Evolutionary conservation across 2,797 vertebrate genomes (phyloP).

Genomic region (Lemur catta): DNA sequence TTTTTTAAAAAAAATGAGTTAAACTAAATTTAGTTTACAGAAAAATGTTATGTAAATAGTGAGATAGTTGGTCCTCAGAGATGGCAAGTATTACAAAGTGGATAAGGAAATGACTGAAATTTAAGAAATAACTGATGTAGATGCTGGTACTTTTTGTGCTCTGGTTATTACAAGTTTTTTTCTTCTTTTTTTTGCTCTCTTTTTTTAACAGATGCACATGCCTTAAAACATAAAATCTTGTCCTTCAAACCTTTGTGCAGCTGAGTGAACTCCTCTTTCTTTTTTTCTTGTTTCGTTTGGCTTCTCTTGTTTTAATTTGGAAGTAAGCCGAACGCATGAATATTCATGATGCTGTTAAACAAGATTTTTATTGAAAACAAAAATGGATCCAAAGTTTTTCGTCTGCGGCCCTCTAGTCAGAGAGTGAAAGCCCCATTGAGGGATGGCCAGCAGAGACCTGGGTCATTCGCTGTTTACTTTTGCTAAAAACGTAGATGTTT

Average conservation of each 20-base stretch:
- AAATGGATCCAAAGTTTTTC: slow-evolving; percentile 74
- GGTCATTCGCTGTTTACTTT: not conserved
- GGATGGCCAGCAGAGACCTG: not conserved
- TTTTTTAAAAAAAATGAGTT: not conserved
- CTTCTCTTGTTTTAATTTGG: slow-evolving; percentile 69
- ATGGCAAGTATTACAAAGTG: not conserved
- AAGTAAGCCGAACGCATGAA: slow-evolving; percentile 70
- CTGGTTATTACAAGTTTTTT: not conserved
- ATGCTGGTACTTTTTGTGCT: not conserved
- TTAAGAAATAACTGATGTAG: not conserved
- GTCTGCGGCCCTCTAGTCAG: slow-evolving; percentile 57
- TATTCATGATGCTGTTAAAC: slow-evolving; percentile 78
- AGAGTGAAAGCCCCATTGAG: slow-evolving; percentile 65
- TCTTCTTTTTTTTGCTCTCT: too few species aligned
- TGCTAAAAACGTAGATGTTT: not conserved
- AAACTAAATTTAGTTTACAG: not conserved
- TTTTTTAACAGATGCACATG: not conserved
- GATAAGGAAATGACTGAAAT: not conserved
- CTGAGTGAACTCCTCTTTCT: slow-evolving; percentile 43
- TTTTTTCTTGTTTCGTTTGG: slow-evolving; percentile 63
- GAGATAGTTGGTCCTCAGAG: not conserved
- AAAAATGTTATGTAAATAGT: not conserved
- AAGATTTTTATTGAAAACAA: slow-evolving; percentile 82
- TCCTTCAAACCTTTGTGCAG: slow-evolving; percentile 56
- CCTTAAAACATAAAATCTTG: slow-evolving; percentile 24